Evolutionary conservation across 2,797 vertebrate genomes (phyloP), one percentile per base, ranked within the genome.

Genomic region (Pampus argenteus): DNA sequence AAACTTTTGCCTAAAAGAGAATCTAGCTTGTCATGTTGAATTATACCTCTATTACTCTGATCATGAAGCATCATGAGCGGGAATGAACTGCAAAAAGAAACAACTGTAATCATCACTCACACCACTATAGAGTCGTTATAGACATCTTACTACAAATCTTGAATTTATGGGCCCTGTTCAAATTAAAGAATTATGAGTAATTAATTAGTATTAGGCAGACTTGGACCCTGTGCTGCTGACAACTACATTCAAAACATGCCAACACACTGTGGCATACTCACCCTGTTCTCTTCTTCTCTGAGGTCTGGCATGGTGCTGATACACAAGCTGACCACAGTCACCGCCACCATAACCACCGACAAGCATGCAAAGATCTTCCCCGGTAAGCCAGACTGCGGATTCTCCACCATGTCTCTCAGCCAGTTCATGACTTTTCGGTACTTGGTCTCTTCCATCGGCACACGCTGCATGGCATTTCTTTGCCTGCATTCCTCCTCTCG

Each of bases 271-370:
- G 13, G 6, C n/a, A 58, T n/a, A 95, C 97, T 96, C 88, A 99
- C 98, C 95, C 94, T 92, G 84, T 95, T 95, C 79, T 98, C 97
- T 86, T 98, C 97, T n/a, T 97, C 96, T 81, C 98, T 93, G 47
- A 97, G 92, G 84, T 98, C 97, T 0, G 98, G 97, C 97, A 99
- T 97, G 84, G 97, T 98, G 94, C 97, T 97, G 86, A 99, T 94
- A 10, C 98, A 99, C 90, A 99, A 93, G 93, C 97, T 99, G 88
- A 99, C 80, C 0, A 98, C 97, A 0, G 98, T 99, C 86, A 98
- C 96, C 1, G 95, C 95, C 45, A 99, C 97, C 84, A 99, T 99
- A 78, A 97, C 91, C 52, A 99, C 93, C 0, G 98, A 99, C 80
- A 98, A 87, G 76, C 95, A 97, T 62, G 98, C 98, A 22, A 99